Evolutionary conservation across 2,113 vertebrate genomes (phyloP), one percentile per base, ranked within the genome.

Genomic region (Furnarius figulus): DNA sequence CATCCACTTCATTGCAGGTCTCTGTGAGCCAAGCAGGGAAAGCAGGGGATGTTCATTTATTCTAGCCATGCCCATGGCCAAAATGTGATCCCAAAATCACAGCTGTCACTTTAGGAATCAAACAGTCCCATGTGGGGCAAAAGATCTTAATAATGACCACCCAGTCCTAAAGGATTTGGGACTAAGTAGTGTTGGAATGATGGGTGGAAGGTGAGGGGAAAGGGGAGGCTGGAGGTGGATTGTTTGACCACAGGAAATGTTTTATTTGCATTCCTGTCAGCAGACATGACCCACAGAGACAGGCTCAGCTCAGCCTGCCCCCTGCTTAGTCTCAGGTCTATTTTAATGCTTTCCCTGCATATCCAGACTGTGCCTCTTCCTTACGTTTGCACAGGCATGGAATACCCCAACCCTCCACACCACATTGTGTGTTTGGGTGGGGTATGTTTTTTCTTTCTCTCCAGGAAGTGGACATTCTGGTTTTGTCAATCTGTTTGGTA

Each of bases 341-440:
- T 55, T 86, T 44, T 88, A 50, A 53, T 33, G 8, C 14, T 76
- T 92, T 25, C 33, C 53, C 13, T 46, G 31, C 28, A 9, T 11
- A 10, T 12, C 14, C 13, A 21, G 28, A 40, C 31, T 3, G 40
- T 76, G 33, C 67, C 58, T 16, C 66, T 24, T n/a, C 6, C 21
- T 42, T 50, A 18, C 0, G 0, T 24, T 46, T 47, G 50, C 33
- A 22, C 2, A 1, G 18, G 39, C 70, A 55, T 12, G 0, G 59
- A 18, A 15, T 40, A 25, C 27, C 7, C 67, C 40, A n/a, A 39
- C 35, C 37, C 37, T 84, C 59, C 40, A 67, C 18, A n/a, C 8
- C 6, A 56, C 33, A 28, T 3, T 20, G 14, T 74, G 40, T 63
- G 19, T 52, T 50, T 63, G 46, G 49, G 17, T 27, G 44, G 50